Evolutionary conservation across 2,113 vertebrate species (phyloP), one percentile per base, ranked within the genome.

Genomic region (Nothoprocta pentlandii): DNA sequence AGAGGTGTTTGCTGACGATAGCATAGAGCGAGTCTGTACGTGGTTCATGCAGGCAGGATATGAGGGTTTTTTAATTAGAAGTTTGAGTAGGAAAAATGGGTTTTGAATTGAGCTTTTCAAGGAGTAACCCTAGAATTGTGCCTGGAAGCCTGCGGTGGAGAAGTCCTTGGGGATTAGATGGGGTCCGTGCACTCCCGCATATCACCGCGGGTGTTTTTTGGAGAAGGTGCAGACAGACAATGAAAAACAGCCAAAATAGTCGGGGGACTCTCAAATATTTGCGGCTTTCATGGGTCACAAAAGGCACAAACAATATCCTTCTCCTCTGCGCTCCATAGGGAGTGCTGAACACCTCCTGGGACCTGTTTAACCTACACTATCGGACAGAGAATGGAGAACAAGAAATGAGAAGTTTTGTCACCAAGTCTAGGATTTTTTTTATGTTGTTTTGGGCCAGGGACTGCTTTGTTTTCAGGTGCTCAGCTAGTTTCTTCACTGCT

Each of bases 281-380:
- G 68, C 64, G 17, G 7, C 30, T 90, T 90, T 80, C 69, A 41
- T 63, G 64, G 77, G 54, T 66, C 68, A 67, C 49, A 67, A 49
- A 46, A 84, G 56, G 42, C 90, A 80, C 58, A 89, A 88, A 88
- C 64, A 90, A 49, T 30, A 58, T 90, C 12, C 89, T 64, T 30
- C n/a, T 4, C 39, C 73, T 64, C 42, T 39, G 28, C 34, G 1
- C 58, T 70, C 80, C 64, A 49, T 6, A 20, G 83, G 77, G 83
- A 90, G n/a, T 11, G 36, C 51, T 84, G 91, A 73, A 30, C 86
- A 23, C 46, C 87, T 67, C 3, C 51, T 46, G 93, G 77, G 91
- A 91, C 23, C 9, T 6, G 30, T 23, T n/a, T 28, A 10, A 69
- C 44, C 36, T 2, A 4, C 25, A 11, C 41, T 9, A 42, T 3